A percentile compares a stretch with the other conserved stretches of the same genome.
These are phyloP conservation scores for Miltochrista miniata DNA, from an alignment of 2,888 invertebrate species.

Conservation along the genomic window DNA sequence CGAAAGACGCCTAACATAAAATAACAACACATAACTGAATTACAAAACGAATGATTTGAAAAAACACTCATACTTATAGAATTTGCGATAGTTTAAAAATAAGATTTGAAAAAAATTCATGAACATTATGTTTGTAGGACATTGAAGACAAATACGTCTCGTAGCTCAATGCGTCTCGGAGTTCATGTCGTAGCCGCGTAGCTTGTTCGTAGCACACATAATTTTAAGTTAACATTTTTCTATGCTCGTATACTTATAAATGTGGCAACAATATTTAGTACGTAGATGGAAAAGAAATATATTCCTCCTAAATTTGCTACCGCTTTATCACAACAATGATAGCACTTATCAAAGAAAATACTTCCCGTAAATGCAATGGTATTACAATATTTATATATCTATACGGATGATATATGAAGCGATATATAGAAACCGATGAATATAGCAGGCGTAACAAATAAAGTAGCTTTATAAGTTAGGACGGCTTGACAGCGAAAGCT, in stretches of 20 bases:
- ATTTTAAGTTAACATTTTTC: too few relatives aligned
- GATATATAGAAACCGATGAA: constrained; percentile 22
- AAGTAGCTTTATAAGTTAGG: constrained; percentile 44
- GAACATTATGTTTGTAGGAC: too few relatives aligned
- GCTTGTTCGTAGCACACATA: constrained; percentile 15
- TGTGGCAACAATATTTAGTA: background rate
- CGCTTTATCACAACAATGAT: background rate
- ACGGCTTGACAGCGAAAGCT: constrained; percentile 40
- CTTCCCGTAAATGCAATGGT: background rate
- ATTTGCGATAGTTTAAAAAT: too few relatives aligned
- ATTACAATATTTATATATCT: constrained; percentile 7
- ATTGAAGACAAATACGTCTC: too few relatives aligned
- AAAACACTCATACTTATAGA: too few relatives aligned
- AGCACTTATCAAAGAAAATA: background rate
- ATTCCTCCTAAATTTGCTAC: background rate
- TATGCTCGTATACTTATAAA: too few relatives aligned
- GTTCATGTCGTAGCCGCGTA: constrained; percentile 15
- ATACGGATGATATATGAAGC: constrained; percentile 15
- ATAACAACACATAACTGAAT: too few relatives aligned
- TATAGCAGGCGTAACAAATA: constrained; percentile 37
- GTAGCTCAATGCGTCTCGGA: constrained; percentile 5
- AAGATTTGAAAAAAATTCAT: too few relatives aligned
- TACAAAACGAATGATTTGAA: too few relatives aligned
- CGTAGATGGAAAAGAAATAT: background rate
- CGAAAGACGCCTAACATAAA: too few relatives aligned